Base-by-base conservation (phyloP, 1,140 invertebrate species). In the Hyles vespertilio region DNA sequence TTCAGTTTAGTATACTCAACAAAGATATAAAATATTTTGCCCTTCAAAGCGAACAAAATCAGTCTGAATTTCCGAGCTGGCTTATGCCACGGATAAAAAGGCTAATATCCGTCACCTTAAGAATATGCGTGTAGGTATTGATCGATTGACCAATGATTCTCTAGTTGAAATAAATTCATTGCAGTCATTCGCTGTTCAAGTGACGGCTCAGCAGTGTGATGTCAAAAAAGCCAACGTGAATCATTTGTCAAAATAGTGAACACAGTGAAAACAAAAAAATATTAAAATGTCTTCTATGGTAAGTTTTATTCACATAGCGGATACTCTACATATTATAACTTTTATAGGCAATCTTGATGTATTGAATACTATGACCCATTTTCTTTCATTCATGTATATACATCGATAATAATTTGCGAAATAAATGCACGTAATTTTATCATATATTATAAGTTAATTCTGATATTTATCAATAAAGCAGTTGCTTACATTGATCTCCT, bases 261-360 rank as follows among this genome's bases (percentile, higher is more conserved):
- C 10, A 33, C 63, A 67, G 62, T 65, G 59, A 67, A 69, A 63
- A 69, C 62, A 69, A 65, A 65, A 64, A 56, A 53, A 50, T 48
- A 45, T 56, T 55, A 84, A 77, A 77, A 88, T 88, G 85, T 81
- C 81, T 77, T 73, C 80, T 72, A 70, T 85, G 79, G 85, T 88
- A 79, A 84, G 83, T 81, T 40, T 40, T 40, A 40, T 5, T 8
- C 36, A 40, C 36, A 40, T 40, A 40, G 36, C 36, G 4, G 36
- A 5, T 40, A 48, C n/a, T n/a, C 12, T 22, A 10, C 3, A 10
- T 48, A 7, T 48, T 48, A 11, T 5, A 5, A 48, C 44, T 45
- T 45, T 45, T 48, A 48, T 48, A 48, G 12, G 46, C n/a, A 8
- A 48, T n/a, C n/a, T 48, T 48, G 5, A 40, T 40, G 36, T 40